These are phyloP conservation scores for Numenius arquata DNA, from an alignment of 2,113 vertebrate genomes.

Conservation along the genomic window DNA sequence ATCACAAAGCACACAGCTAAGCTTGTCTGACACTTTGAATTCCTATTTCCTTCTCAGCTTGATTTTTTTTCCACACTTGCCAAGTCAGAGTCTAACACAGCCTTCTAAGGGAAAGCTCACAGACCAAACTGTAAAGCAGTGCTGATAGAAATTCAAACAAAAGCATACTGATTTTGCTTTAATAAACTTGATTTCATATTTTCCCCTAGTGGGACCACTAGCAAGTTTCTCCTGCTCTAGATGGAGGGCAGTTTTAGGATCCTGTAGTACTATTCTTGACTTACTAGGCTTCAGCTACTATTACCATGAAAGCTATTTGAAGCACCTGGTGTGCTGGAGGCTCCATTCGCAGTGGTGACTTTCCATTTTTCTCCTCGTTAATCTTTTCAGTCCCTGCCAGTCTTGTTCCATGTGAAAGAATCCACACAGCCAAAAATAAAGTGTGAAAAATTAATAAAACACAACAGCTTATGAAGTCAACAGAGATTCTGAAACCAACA, in stretches of 20 bases:
- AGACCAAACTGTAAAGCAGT: not conserved
- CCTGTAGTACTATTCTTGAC: not conserved
- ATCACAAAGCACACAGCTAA: not conserved
- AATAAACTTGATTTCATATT: not conserved
- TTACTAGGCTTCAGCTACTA: not conserved
- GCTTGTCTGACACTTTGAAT: not conserved
- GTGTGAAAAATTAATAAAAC: slow-evolving; percentile 19
- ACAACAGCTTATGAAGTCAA: not conserved
- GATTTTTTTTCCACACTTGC: not conserved
- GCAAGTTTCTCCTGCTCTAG: not conserved
- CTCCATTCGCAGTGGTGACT: not conserved
- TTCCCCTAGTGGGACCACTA: not conserved
- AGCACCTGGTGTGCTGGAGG: not conserved
- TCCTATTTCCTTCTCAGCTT: not conserved
- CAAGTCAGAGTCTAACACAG: not conserved
- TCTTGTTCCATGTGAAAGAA: not conserved
- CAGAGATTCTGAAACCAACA: not conserved
- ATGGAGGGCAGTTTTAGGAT: not conserved
- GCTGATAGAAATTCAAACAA: not conserved
- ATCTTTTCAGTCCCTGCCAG: not conserved
- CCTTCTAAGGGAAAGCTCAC: not conserved
- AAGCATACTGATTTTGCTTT: not conserved
- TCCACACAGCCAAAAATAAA: not conserved
- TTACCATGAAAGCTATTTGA: not conserved
- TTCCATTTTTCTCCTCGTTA: not conserved